Evolutionary conservation across 2,888 invertebrate species (phyloP), one percentile per base, ranked within the genome.

Genomic region (Lutraria lutraria): DNA sequence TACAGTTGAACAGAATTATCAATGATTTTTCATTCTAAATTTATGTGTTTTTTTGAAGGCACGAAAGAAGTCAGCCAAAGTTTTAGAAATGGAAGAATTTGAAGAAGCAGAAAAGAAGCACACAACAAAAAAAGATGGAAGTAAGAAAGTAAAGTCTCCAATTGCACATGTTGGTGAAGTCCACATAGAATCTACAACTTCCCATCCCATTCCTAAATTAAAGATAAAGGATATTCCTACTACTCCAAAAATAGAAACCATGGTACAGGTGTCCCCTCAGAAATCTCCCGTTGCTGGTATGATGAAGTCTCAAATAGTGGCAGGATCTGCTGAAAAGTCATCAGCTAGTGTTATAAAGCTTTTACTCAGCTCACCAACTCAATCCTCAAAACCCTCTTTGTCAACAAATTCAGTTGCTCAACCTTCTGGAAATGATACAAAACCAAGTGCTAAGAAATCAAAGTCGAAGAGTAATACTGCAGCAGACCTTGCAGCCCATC

Each of bases 31-130:
- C 8, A 4, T 43, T 43, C 12, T n/a, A 81, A 54, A 79, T 79
- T 53, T 21, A n/a, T 53, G 34, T 25, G 4, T n/a, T 31, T 31
- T 54, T 52, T 53, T 54, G 25, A 8, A 25, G 90, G 81, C 87
- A 53, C 97, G 99, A 87, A 99, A 99, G 97, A 99, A 99, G 97
- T 99, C 99, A 29, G 99, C 99, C 0, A 99, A 99, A 96, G 97
- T 99, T 79, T 98, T 98, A 97, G 99, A 99, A 96, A 99, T 99
- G 97, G 99, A 99, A 96, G 99, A 96, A 89, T 95, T 95, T 93
- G 96, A 95, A 86, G 95, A 96, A 86, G 94, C 94, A 72, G 96
- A 96, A 87, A 94, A 94, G 87, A 95, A 94, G 56, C 93, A 94
- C 85, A 89, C 89, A 19, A 79, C 79, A 25, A 85, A 95, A 83